Conservation (phyloP, 2,113 vertebrate species). For the Piaya cayana region DNA sequence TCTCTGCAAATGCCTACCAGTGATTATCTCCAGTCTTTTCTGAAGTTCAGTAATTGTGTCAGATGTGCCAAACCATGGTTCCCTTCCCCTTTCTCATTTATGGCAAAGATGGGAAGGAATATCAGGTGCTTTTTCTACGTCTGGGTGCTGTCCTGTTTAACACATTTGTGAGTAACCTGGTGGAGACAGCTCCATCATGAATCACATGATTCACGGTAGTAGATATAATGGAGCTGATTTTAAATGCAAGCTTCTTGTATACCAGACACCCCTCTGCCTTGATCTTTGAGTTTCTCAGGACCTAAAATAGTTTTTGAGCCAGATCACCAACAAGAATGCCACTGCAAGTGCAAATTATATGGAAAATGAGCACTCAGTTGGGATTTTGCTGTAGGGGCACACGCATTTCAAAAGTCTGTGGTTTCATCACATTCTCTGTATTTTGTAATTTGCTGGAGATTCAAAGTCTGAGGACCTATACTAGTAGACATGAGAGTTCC, state of each 20-base stretch:
- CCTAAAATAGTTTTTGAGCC: not conserved
- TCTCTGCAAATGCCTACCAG: not conserved
- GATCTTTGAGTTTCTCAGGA: not conserved
- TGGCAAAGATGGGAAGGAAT: not conserved
- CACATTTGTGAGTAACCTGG: not conserved
- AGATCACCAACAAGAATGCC: not conserved
- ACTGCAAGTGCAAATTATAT: not conserved
- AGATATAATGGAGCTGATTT: not conserved
- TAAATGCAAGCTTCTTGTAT: not conserved
- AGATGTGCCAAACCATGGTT: not conserved
- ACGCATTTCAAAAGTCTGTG: not conserved
- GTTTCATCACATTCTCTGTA: not conserved
- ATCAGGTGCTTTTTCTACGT: not conserved
- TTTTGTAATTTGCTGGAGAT: not conserved
- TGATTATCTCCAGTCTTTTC: not conserved
- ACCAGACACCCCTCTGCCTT: not conserved
- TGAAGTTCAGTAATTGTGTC: not conserved
- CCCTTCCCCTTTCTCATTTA: not conserved
- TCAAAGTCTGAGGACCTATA: not conserved
- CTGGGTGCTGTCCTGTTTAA: not conserved
- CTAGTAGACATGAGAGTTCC: not conserved
- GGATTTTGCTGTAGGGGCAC: not conserved
- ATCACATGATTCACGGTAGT: not conserved
- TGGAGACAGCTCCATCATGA: not conserved
- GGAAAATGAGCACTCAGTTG: fast-evolving